Conservation (phyloP, 1,140 invertebrate species). For the Drosophila teissieri region DNA sequence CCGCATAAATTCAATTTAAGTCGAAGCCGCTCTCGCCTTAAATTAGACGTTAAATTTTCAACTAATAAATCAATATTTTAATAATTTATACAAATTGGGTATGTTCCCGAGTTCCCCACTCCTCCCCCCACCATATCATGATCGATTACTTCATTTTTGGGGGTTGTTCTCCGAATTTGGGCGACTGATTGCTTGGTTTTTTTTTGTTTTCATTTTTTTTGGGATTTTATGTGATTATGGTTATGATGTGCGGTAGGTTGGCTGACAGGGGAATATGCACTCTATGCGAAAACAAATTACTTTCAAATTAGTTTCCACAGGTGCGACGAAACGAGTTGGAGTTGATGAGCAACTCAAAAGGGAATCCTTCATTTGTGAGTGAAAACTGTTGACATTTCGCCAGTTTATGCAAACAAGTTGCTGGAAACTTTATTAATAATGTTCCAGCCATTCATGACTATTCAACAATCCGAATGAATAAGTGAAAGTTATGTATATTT, state of each 20-base stretch:
- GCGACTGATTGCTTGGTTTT: background rate
- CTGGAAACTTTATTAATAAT: background rate
- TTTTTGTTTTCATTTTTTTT: background rate
- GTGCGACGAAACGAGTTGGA: conserved; percentile 7
- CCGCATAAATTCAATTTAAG: conserved; percentile 56
- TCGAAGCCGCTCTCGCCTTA: conserved; percentile 30
- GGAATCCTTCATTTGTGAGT: background rate
- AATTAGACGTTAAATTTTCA: conserved; percentile 70
- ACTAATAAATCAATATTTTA: conserved; percentile 81
- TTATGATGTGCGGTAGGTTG: conserved; percentile 18
- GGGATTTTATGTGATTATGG: conserved; percentile 12
- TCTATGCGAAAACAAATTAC: conserved; percentile 36
- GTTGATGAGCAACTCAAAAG: conserved; percentile 6
- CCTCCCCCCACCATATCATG: conserved; percentile 15
- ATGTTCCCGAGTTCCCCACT: conserved; percentile 8
- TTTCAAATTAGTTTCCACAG: conserved; percentile 43
- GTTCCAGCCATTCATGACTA: background rate
- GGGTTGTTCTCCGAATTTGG: conserved; percentile 12
- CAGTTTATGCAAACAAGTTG: background rate
- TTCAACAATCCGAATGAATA: no score
- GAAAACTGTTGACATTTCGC: conserved; percentile 2
- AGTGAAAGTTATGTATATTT: no score
- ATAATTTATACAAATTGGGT: conserved; percentile 73
- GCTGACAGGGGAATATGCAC: conserved; percentile 23
- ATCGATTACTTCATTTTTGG: conserved; percentile 27